A percentile compares a stretch with the other conserved stretches of the same genome.
These are phyloP conservation scores for Nasonia oneida DNA, from an alignment of 2,888 invertebrate species.

Conservation along the genomic window DNA sequence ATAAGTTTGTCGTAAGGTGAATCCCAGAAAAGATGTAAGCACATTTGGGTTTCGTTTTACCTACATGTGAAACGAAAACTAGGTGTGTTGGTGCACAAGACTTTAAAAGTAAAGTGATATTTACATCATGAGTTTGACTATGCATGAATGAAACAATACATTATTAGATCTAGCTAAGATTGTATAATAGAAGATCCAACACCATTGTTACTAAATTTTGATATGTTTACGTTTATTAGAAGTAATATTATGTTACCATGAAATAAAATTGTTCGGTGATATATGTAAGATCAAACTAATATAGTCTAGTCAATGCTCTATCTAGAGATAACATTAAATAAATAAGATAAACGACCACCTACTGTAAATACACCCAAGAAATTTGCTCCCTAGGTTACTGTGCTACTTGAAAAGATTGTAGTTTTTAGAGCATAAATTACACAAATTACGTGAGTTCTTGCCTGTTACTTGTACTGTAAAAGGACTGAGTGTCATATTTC, in stretches of 20 bases:
- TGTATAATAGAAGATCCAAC: too few relatives aligned
- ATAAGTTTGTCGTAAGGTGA: slow-evolving; percentile 46
- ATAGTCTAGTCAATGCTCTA: too few relatives aligned
- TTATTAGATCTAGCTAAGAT: not conserved
- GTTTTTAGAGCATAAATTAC: not conserved
- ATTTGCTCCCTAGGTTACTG: not conserved
- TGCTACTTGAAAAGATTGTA: not conserved
- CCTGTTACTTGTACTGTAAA: not conserved
- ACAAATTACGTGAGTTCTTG: not conserved
- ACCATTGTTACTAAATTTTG: too few relatives aligned
- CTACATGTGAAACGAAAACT: not conserved
- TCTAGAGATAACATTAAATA: too few relatives aligned
- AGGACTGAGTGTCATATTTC: not conserved
- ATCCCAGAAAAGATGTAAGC: slow-evolving; percentile 28
- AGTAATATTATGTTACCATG: too few relatives aligned
- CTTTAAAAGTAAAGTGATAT: not conserved
- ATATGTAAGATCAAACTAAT: too few relatives aligned
- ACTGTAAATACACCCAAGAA: not conserved
- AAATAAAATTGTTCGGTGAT: too few relatives aligned
- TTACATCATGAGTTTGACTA: not conserved
- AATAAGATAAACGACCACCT: too few relatives aligned
- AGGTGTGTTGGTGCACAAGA: not conserved
- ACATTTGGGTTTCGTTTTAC: not conserved
- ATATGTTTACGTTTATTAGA: too few relatives aligned
- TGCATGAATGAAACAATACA: not conserved